Conservation (phyloP, 2,797 vertebrate genomes). For the Dendrocincla tyrannina region DNA sequence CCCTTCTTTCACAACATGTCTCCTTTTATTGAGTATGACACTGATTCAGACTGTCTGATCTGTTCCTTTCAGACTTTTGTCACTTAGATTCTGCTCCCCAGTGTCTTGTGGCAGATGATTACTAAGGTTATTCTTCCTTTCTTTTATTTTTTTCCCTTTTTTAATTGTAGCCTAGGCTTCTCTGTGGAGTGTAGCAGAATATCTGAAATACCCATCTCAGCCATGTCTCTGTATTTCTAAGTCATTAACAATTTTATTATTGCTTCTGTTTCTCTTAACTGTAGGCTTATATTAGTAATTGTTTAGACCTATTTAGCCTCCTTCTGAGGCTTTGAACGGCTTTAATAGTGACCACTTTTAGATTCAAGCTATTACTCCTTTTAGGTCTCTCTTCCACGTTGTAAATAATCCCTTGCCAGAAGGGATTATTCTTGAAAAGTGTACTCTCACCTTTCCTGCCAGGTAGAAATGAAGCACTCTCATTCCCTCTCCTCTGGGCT, state of each 20-base stretch:
- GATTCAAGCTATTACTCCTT: not conserved
- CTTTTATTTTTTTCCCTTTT: not conserved
- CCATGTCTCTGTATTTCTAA: not conserved
- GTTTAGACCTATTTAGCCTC: not conserved
- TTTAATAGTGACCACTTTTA: not conserved
- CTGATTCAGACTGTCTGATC: not conserved
- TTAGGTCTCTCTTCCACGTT: not conserved
- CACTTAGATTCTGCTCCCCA: not conserved
- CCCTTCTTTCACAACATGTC: not conserved
- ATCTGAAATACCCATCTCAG: not conserved
- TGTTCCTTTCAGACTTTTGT: not conserved
- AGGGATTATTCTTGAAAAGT: not conserved
- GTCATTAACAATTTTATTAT: not conserved
- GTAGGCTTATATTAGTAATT: not conserved
- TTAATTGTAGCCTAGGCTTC: not conserved
- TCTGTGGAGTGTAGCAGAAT: not conserved
- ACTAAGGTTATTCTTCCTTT: not conserved
- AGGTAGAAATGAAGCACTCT: not conserved
- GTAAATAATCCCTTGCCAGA: conserved; percentile 18
- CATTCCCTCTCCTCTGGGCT: not conserved
- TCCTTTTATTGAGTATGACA: not conserved
- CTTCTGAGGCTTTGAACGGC: not conserved
- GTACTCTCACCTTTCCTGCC: not conserved
- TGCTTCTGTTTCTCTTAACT: not conserved
- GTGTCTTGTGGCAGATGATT: not conserved